Evolutionary conservation across 2,888 invertebrate species (phyloP).

Genomic region (Mantis religiosa): DNA sequence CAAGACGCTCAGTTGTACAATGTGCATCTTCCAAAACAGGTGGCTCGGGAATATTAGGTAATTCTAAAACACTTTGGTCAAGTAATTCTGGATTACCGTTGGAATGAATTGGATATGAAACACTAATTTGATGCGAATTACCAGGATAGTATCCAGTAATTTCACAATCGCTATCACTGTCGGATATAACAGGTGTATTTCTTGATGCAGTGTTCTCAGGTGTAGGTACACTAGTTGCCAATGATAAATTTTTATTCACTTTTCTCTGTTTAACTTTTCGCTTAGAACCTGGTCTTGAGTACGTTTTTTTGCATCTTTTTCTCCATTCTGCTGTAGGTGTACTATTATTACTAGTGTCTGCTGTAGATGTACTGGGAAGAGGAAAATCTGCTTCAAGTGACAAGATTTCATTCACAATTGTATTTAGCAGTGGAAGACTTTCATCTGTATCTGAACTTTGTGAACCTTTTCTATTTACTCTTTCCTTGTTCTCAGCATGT

Average conservation of each 20-base stretch:
- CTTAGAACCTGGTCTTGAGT: background rate
- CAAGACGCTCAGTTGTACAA: background rate
- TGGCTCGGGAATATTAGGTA: background rate
- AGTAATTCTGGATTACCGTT: background rate
- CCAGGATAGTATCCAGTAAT: background rate
- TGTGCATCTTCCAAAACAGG: background rate
- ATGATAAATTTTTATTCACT: background rate
- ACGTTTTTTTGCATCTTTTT: background rate
- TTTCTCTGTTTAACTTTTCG: background rate
- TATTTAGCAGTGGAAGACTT: too few relatives aligned
- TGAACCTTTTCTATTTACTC: too few relatives aligned
- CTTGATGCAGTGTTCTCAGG: too few relatives aligned
- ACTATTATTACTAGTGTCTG: too few relatives aligned
- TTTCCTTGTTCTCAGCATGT: too few relatives aligned
- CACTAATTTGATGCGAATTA: background rate
- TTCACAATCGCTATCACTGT: background rate
- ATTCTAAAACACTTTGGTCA: background rate
- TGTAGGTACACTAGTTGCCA: too few relatives aligned
- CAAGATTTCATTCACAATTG: background rate
- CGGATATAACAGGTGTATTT: background rate
- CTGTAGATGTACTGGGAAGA: background rate
- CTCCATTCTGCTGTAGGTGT: background rate
- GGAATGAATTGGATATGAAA: background rate
- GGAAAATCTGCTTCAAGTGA: background rate
- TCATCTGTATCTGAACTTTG: too few relatives aligned